phyloP scores from a whole-genome alignment of 2,888 invertebrate genomes.

The Diadegma fenestrale region DNA sequence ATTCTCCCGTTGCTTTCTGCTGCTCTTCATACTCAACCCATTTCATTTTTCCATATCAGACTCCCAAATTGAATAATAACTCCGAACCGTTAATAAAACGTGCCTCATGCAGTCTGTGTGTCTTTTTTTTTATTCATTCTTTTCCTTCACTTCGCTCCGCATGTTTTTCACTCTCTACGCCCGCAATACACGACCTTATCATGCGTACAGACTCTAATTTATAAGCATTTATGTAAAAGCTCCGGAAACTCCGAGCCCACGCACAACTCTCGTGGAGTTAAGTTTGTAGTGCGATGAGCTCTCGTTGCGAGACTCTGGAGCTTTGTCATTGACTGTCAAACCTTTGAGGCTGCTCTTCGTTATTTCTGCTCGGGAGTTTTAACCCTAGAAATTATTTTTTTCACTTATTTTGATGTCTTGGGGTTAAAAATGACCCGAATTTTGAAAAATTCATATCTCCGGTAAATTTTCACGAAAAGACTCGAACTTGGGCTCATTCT shows the following conservation, averaged over 20 bases:
- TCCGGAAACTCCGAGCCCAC: neutral
- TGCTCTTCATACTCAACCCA: neutral
- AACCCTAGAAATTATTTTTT: too few relatives aligned
- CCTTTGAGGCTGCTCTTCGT: neutral
- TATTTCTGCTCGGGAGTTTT: neutral
- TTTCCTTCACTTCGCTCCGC: neutral
- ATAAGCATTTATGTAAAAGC: slow-evolving; percentile 8
- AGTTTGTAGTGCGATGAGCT: neutral
- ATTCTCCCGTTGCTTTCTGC: slow-evolving; percentile 9
- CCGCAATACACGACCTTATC: too few relatives aligned
- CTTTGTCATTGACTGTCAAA: slow-evolving; percentile 21
- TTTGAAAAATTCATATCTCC: too few relatives aligned
- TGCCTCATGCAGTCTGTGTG: neutral
- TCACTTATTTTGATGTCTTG: too few relatives aligned
- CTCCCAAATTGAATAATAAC: slow-evolving; percentile 51
- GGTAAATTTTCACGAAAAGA: too few relatives aligned
- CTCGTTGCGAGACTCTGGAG: slow-evolving; percentile 6
- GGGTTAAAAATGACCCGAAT: too few relatives aligned
- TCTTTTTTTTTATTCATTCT: neutral
- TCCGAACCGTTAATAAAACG: slow-evolving; percentile 5
- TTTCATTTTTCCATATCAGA: slow-evolving; percentile 23
- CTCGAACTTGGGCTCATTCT: too few relatives aligned
- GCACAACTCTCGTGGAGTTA: neutral
- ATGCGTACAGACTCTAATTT: neutral
- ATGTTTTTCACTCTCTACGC: too few relatives aligned